A percentile compares a stretch with the other conserved stretches of the same genome.
These are phyloP conservation scores for Trissolcus brochymenae DNA, from an alignment of 2,888 invertebrate genomes.

Conservation along the genomic window DNA sequence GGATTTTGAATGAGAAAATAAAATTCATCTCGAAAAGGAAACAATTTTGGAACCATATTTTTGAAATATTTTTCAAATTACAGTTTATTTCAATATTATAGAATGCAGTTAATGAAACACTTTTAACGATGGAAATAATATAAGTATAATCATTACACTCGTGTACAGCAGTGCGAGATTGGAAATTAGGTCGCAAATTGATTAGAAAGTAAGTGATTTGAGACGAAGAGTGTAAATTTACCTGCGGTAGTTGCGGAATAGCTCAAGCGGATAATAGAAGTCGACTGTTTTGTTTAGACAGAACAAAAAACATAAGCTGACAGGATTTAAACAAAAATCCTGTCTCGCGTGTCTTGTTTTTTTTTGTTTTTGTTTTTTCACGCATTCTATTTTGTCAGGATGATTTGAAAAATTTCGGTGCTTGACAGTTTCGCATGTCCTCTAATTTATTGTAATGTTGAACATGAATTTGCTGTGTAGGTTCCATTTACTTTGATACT, in stretches of 20 bases:
- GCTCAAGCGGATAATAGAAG: slow-evolving; percentile 1
- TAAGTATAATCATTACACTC: not conserved
- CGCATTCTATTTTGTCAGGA: no score
- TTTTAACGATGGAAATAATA: no score
- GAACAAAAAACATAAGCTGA: no score
- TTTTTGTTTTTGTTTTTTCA: no score
- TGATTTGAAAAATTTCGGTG: not conserved
- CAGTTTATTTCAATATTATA: no score
- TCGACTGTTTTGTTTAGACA: not conserved
- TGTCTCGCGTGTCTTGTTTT: no score
- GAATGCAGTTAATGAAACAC: no score
- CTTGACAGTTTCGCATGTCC: not conserved
- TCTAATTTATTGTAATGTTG: slow-evolving; percentile 1
- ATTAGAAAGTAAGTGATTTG: slow-evolving; percentile 31
- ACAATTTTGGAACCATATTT: no score
- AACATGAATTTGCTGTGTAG: not conserved
- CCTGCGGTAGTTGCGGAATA: no score
- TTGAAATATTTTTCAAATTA: no score
- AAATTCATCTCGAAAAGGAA: no score
- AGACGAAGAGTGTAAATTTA: slow-evolving; percentile 8
- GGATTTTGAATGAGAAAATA: not conserved
- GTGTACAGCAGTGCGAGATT: not conserved
- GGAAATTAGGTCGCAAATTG: slow-evolving; percentile 23
- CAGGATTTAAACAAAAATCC: no score
- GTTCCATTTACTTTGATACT: slow-evolving; percentile 9